A percentile compares a stretch with the other conserved stretches of the same genome.
Evolutionary conservation across 2,113 vertebrate species (phyloP).

Genomic region (Neotoma lepida): DNA sequence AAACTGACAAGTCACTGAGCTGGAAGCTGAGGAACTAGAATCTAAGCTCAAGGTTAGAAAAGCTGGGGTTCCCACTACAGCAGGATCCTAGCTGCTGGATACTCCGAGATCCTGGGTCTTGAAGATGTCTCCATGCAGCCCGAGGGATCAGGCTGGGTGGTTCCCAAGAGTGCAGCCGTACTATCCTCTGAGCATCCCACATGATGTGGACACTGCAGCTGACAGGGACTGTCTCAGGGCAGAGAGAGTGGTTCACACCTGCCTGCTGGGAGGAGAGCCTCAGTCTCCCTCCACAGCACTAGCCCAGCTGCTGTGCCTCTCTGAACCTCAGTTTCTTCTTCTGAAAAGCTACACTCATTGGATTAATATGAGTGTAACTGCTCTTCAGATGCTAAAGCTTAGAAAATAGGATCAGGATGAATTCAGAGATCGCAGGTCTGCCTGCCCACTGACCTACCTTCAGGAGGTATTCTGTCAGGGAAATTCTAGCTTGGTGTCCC

Average conservation of each 20-base stretch:
- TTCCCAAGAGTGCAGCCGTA: background rate
- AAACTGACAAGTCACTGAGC: background rate
- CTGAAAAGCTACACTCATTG: background rate
- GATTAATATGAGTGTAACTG: accelerated
- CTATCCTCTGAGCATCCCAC: accelerated
- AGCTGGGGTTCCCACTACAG: background rate
- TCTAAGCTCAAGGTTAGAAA: background rate
- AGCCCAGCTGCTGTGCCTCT: background rate
- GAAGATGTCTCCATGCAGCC: background rate
- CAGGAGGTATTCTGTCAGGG: background rate
- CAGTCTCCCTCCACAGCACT: accelerated
- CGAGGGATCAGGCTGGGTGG: background rate
- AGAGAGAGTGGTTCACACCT: background rate
- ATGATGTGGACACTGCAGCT: background rate
- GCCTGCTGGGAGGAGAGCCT: background rate
- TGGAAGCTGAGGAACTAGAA: background rate
- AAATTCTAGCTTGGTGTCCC: background rate
- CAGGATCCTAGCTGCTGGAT: background rate
- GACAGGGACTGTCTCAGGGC: background rate
- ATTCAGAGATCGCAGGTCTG: background rate
- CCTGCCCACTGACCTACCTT: background rate
- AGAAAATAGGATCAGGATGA: background rate
- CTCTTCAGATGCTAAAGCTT: background rate
- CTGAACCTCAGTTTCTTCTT: background rate
- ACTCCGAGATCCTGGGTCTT: background rate